Evolutionary conservation across 2,113 vertebrate genomes (phyloP).

Genomic region (Vulpes lagopus): DNA sequence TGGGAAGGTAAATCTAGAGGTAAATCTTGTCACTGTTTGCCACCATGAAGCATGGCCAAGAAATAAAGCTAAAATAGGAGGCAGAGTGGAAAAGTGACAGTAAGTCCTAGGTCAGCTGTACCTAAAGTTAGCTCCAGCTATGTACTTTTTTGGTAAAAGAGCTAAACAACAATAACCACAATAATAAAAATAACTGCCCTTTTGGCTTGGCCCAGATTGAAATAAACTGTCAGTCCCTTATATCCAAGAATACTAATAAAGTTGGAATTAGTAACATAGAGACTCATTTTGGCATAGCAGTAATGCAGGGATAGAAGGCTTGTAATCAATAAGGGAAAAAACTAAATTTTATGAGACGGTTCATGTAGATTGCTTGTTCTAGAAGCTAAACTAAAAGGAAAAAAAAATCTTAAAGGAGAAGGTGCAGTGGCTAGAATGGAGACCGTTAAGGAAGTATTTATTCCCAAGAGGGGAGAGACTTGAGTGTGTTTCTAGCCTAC

Average conservation of each 20-base stretch:
- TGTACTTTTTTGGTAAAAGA: background rate
- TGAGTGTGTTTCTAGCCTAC: background rate
- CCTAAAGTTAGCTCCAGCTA: background rate
- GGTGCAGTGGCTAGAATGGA: background rate
- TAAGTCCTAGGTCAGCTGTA: background rate
- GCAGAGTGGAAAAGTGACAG: background rate
- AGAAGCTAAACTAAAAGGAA: background rate
- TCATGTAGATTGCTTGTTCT: background rate
- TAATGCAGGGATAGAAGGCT: background rate
- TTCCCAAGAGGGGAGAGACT: slow-evolving; percentile 34
- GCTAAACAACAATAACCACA: background rate
- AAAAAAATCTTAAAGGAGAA: background rate
- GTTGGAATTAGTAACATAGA: background rate
- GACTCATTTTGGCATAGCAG: background rate
- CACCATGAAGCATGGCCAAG: background rate
- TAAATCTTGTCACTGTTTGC: background rate
- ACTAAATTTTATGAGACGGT: background rate
- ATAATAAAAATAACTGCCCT: background rate
- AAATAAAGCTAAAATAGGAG: background rate
- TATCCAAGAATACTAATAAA: background rate
- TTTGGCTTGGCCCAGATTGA: background rate
- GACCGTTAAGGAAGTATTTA: background rate
- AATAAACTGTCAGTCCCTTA: background rate
- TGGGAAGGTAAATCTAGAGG: slow-evolving; percentile 10
- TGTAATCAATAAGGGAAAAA: background rate